Evolutionary conservation across 2,888 invertebrate species (phyloP), one percentile per base, ranked within the genome.

Genomic region (Drosophila koepferae): DNA sequence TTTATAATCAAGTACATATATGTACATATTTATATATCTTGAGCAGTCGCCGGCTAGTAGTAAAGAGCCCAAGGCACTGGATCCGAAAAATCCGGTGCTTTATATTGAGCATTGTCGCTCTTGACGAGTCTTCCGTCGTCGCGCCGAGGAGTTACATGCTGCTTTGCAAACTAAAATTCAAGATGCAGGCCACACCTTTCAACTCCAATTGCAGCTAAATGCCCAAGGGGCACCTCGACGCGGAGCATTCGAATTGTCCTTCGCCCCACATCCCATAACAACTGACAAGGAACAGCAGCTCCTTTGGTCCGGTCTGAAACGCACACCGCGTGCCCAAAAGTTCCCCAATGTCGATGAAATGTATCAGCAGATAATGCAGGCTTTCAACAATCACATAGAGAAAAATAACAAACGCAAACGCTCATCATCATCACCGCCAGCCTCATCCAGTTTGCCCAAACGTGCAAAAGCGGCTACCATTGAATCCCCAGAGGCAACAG

Each of bases 61-160:
- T 31, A 59, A 58, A 3, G 62, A 65, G 18, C 9, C 28, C 16
- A 46, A 23, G 1, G 36, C 62, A 6, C 20, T 91, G 8, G 74
- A 87, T 58, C 38, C 70, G 0, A 55, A 49, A 16, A 66, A 63
- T 12, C 91, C 92, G 2, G 91, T 92, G 41, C 83, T 93, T 9
- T 91, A 89, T 49, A 85, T 93, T 4, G 92, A 92, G 63, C 92
- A 92, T 69, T 93, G 92, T 48, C 91, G 91, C n/a, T 91, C 91
- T 71, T 93, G 92, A 91, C 89, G 85, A 53, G 92, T 92, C 20
- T 93, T 92, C 72, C 91, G 91, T 58, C 86, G 91, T 48, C 92
- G 92, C 65, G 92, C 93, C 55, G 80, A 88, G 63, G 90, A 91
- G 62, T 74, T 93, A 65, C 90, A 92, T 56, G 78, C 78, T 14